Conservation (phyloP, 1,140 invertebrate genomes). For the Orius insidiosus region DNA sequence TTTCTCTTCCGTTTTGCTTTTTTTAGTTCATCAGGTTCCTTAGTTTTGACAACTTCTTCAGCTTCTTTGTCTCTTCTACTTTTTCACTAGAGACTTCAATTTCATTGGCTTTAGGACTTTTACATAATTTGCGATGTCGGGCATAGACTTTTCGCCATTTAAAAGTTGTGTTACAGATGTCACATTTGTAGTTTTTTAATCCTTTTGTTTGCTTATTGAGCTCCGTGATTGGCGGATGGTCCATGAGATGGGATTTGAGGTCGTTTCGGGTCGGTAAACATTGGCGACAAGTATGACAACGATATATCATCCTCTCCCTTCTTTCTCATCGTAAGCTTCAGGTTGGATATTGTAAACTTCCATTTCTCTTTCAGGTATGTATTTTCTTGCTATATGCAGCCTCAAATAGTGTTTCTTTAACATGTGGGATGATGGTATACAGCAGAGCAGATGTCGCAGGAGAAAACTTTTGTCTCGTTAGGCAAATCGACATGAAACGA, state of each 20-base stretch:
- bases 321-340: slow-evolving; percentile 7
- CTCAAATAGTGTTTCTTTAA: slow-evolving; percentile 35
- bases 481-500: slow-evolving; percentile 9
- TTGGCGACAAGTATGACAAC: slow-evolving; percentile 27
- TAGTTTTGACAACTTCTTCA: background rate
- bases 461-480: slow-evolving; percentile 27
- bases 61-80: background rate
- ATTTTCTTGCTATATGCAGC: slow-evolving; percentile 34
- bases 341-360: slow-evolving; percentile 18
- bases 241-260: slow-evolving; percentile 23
- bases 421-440: slow-evolving; percentile 34
- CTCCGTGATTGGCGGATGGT: slow-evolving; percentile 19
- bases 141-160: slow-evolving; percentile 17
- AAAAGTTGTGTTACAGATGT: slow-evolving; percentile 11
- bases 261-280: slow-evolving; percentile 25
- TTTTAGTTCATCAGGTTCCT: background rate
- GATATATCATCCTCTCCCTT: slow-evolving; percentile 22
- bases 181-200: slow-evolving; percentile 11
- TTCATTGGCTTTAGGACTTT: slow-evolving; percentile 5
- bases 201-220: slow-evolving; percentile 6
- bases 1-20: background rate
- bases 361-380: slow-evolving; percentile 29
- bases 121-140: slow-evolving; percentile 15
- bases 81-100: too few species aligned
- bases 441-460: slow-evolving; percentile 34